Evolutionary conservation across 2,888 invertebrate species (phyloP).

Genomic region (Cephus rjabovi): DNA sequence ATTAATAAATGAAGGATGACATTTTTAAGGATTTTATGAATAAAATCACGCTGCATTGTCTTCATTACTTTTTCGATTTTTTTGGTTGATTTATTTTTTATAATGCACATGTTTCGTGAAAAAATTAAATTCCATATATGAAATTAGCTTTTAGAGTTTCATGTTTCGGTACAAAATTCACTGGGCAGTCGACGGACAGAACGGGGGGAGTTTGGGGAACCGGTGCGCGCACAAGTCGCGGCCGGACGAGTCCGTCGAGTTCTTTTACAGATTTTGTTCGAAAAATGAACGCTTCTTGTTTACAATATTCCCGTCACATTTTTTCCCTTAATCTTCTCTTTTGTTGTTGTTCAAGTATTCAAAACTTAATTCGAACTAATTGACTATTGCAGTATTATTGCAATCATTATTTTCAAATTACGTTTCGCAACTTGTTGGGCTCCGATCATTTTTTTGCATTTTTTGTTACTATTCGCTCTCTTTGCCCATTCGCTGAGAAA

Average conservation of each 20-base stretch:
- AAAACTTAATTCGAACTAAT: slow-evolving; percentile 37
- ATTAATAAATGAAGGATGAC: background rate
- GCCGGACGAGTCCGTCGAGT: slow-evolving; percentile 24
- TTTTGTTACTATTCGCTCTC: background rate
- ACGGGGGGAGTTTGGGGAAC: background rate
- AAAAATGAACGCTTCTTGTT: slow-evolving; percentile 39
- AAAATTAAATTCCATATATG: slow-evolving; percentile 66
- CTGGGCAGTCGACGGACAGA: slow-evolving; percentile 47
- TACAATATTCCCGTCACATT: slow-evolving; percentile 21
- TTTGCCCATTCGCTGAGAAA: background rate
- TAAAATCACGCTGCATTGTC: background rate
- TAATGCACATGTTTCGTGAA: slow-evolving; percentile 67
- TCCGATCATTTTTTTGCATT: slow-evolving; percentile 1
- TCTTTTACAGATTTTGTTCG: slow-evolving; percentile 41
- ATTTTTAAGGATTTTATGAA: background rate
- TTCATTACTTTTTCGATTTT: slow-evolving; percentile 62
- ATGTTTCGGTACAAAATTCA: slow-evolving; percentile 64
- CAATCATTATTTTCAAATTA: slow-evolving; percentile 16
- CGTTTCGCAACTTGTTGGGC: slow-evolving; percentile 8
- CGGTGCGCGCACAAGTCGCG: background rate
- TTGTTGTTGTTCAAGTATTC: slow-evolving; percentile 10
- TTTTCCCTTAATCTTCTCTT: slow-evolving; percentile 25
- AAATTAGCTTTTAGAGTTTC: slow-evolving; percentile 63
- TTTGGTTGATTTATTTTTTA: slow-evolving; percentile 65
- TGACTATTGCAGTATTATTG: slow-evolving; percentile 33